Evolutionary conservation across 2,888 invertebrate genomes (phyloP).

Genomic region (Hyalella azteca): DNA sequence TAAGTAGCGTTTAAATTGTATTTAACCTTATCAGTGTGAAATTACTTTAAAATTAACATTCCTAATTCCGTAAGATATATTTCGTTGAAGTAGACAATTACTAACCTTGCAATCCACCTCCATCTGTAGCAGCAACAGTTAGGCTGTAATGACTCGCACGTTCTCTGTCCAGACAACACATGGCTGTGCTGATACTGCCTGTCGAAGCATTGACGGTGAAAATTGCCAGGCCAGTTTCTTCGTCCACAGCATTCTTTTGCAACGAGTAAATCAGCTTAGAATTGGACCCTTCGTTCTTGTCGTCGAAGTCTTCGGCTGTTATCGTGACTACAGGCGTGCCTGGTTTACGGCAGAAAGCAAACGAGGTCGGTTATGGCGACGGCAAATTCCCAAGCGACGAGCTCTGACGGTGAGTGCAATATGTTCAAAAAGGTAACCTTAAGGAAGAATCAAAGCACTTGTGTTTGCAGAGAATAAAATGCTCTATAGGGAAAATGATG

Average conservation of each 20-base stretch:
- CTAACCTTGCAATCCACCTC: slow-evolving; percentile 42
- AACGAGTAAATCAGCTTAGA: slow-evolving; percentile 66
- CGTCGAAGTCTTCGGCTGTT: slow-evolving; percentile 65
- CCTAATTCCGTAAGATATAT: no score
- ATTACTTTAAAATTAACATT: no score
- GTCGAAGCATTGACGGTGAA: slow-evolving; percentile 64
- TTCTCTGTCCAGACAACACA: slow-evolving; percentile 63
- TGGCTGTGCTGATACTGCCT: slow-evolving; percentile 63
- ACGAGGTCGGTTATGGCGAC: slow-evolving; percentile 6
- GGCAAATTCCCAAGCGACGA: not conserved
- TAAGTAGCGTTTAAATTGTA: no score
- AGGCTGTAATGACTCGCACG: slow-evolving; percentile 61
- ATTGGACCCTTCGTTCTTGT: slow-evolving; percentile 64
- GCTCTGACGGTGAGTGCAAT: not conserved
- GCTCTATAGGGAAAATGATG: no score
- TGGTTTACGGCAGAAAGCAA: slow-evolving; percentile 21
- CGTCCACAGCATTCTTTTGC: slow-evolving; percentile 62
- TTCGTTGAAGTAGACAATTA: no score
- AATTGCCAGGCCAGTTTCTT: slow-evolving; percentile 64
- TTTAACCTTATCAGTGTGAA: no score
- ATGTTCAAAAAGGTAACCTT: slow-evolving; percentile 2
- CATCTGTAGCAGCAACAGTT: slow-evolving; percentile 57
- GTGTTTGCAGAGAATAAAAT: not conserved
- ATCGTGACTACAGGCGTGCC: slow-evolving; percentile 64
- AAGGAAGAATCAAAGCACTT: not conserved